Conservation (phyloP, 2,797 vertebrate genomes). For the Centropyge bicolor region DNA sequence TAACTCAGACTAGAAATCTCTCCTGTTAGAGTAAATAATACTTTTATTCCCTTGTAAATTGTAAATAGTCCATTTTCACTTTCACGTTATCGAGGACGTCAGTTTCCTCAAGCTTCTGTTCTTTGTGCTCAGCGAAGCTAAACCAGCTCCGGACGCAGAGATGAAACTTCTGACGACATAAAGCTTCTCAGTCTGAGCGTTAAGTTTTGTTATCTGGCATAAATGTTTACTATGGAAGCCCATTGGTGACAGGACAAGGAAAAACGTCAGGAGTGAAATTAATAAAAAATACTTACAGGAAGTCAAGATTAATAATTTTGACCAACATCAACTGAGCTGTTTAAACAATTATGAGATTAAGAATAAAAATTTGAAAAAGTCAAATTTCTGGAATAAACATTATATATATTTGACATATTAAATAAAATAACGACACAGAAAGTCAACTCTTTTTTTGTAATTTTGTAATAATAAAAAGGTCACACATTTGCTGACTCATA, state of each 20-base stretch:
- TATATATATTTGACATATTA: not conserved
- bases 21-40: not conserved
- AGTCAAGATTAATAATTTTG: too few species aligned
- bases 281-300: not conserved
- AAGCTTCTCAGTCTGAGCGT: not conserved
- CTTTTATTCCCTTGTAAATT: not conserved
- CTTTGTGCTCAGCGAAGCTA: not conserved
- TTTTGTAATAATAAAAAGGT: not conserved
- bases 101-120: not conserved
- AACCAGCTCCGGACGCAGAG: not conserved
- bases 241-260: not conserved
- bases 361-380: not conserved
- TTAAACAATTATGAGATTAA: too few species aligned
- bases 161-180: not conserved
- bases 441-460: too few species aligned
- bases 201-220: not conserved
- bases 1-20: not conserved
- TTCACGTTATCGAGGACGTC: not conserved
- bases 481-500: not conserved
- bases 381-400: not conserved
- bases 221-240: not conserved
- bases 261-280: not conserved
- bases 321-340: too few species aligned
- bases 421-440: not conserved
- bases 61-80: not conserved